These are phyloP conservation scores for Epizoanthus illoricatus DNA, from an alignment of 92 coral and sea anemone genomes.

Conservation along the genomic window DNA sequence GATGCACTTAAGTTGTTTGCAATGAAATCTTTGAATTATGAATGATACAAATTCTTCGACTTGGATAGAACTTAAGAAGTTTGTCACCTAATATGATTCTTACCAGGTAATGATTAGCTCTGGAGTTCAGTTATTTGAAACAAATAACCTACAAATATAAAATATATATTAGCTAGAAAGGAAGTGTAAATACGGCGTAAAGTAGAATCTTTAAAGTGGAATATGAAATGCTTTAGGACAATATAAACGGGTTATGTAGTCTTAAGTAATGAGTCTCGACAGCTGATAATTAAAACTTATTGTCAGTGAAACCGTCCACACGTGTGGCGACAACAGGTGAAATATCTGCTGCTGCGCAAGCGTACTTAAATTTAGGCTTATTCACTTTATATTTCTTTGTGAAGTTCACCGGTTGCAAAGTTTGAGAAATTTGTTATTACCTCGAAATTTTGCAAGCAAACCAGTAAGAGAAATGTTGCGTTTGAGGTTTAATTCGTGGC, in stretches of 20 bases:
- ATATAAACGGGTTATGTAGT: slow-evolving; percentile 40
- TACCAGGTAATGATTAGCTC: too few species aligned
- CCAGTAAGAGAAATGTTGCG: background rate
- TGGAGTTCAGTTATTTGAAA: too few species aligned
- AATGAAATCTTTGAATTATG: slow-evolving; percentile 58
- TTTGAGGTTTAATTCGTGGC: background rate
- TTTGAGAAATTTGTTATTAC: background rate
- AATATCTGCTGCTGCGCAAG: slow-evolving; percentile 50
- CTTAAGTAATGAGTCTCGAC: slow-evolving; percentile 53
- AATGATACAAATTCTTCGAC: slow-evolving; percentile 59
- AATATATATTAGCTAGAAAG: too few species aligned
- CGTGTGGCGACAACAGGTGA: slow-evolving; percentile 81
- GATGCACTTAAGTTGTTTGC: slow-evolving; percentile 46
- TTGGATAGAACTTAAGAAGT: slow-evolving; percentile 46
- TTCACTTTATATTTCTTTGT: slow-evolving; percentile 27
- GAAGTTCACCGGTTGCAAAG: background rate
- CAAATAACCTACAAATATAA: too few species aligned
- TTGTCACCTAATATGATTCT: background rate
- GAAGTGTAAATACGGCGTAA: too few species aligned
- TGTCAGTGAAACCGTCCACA: slow-evolving; percentile 55
- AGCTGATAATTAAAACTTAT: slow-evolving; percentile 70
- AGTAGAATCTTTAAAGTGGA: too few species aligned
- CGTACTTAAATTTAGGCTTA: slow-evolving; percentile 28
- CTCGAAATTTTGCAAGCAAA: background rate
- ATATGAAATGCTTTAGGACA: slow-evolving; percentile 20